Percentiles rank a stretch among this genome's conserved stretches.
phyloP scores from a whole-genome alignment of 2,888 invertebrate genomes.

The Aphrophora alni region DNA sequence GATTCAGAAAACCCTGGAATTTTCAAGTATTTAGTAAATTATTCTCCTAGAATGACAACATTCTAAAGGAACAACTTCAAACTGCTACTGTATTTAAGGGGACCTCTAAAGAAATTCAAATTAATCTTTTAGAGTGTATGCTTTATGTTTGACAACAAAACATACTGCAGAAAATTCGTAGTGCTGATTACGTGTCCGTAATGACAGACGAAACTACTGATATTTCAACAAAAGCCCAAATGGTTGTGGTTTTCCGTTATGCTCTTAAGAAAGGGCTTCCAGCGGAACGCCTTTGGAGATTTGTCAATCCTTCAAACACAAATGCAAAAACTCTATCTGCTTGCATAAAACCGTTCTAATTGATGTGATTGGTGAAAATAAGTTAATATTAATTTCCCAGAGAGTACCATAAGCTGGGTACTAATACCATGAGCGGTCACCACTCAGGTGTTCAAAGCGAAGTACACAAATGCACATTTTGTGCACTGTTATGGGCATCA shows the following conservation, averaged over 20 bases:
- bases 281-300: conserved; percentile 48
- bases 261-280: conserved; percentile 42
- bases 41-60: too few relatives aligned
- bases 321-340: conserved; percentile 41
- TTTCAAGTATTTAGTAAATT: too few relatives aligned
- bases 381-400: conserved; percentile 48
- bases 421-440: conserved; percentile 26
- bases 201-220: conserved; percentile 45
- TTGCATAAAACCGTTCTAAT: conserved; percentile 42
- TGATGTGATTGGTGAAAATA: conserved; percentile 34
- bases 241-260: conserved; percentile 47
- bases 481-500: conserved; percentile 48
- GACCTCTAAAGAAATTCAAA: conserved; percentile 35
- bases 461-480: conserved; percentile 33
- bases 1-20: too few relatives aligned
- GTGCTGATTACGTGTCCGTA: background rate
- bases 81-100: conserved; percentile 33
- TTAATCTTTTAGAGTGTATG: conserved; percentile 26
- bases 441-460: conserved; percentile 29
- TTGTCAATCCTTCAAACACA: conserved; percentile 37
- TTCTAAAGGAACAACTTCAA: conserved; percentile 21
- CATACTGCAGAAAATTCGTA: conserved; percentile 18
- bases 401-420: conserved; percentile 37
- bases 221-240: conserved; percentile 39
- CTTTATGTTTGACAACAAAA: conserved; percentile 20